Percentiles rank a stretch among this genome's conserved stretches.
These are phyloP conservation scores for Monoplex corrugatus DNA, from an alignment of 2,888 invertebrate species.

Conservation along the genomic window DNA sequence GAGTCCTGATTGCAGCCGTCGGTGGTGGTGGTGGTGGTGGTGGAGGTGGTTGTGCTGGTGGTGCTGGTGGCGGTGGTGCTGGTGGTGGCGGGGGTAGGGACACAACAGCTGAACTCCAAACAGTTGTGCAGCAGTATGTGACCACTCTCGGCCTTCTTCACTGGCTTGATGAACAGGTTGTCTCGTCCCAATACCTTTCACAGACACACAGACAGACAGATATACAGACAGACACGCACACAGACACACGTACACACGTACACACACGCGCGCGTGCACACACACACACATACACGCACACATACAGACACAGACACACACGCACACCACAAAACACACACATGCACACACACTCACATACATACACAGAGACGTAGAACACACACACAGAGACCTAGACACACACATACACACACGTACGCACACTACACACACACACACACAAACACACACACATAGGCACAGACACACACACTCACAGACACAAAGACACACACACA, in stretches of 20 bases:
- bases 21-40: background rate
- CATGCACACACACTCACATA: too few species aligned
- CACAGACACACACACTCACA: background rate
- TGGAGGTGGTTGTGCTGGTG: background rate
- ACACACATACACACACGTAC: background rate
- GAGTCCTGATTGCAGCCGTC: background rate
- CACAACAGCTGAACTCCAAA: conserved; percentile 5
- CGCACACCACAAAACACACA: too few species aligned
- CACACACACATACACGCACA: background rate
- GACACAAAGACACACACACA: too few species aligned
- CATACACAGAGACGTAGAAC: too few species aligned
- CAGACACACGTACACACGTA: background rate
- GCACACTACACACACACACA: too few species aligned
- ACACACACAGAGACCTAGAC: background rate
- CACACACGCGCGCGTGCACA: background rate
- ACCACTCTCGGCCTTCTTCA: conserved; percentile 19
- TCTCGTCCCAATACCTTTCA: background rate
- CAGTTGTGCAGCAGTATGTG: conserved; percentile 31
- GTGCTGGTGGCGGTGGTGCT: background rate
- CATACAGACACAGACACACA: too few species aligned
- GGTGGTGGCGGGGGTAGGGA: background rate
- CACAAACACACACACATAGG: background rate
- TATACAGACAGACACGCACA: too few species aligned
- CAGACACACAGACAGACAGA: too few species aligned
- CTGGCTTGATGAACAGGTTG: conserved; percentile 26